These are phyloP conservation scores for Camponotus floridanus DNA, from an alignment of 1,140 invertebrate species.

Conservation along the genomic window DNA sequence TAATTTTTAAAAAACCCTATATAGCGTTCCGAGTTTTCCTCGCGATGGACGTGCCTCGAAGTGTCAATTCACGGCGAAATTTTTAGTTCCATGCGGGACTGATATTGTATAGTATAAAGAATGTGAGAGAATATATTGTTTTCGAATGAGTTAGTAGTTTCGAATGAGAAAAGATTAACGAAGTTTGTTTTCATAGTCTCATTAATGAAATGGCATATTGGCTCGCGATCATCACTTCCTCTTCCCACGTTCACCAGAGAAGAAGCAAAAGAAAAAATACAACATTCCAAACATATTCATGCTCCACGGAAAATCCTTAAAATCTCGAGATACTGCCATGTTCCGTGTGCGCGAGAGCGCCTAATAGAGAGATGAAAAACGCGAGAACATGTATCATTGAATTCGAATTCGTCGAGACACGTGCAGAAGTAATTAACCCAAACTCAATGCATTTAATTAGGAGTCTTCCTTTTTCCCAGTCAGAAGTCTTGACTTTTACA, in stretches of 20 bases:
- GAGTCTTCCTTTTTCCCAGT: not conserved
- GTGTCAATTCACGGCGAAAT: constrained; percentile 43
- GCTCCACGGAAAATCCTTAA: constrained; percentile 66
- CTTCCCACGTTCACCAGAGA: constrained; percentile 68
- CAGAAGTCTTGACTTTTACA: not conserved
- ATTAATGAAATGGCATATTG: constrained; percentile 58
- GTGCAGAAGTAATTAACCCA: constrained; percentile 39
- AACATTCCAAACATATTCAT: constrained; percentile 82
- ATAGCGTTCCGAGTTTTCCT: constrained; percentile 42
- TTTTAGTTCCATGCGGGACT: constrained; percentile 49
- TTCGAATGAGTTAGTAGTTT: constrained; percentile 18
- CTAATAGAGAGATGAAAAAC: not conserved
- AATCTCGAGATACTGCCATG: constrained; percentile 70
- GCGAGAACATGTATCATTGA: constrained; percentile 42
- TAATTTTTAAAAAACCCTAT: not conserved
- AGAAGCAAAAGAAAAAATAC: constrained; percentile 73
- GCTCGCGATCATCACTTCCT: constrained; percentile 59
- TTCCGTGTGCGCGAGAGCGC: constrained; percentile 52
- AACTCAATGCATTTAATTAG: constrained; percentile 59
- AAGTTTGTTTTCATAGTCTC: constrained; percentile 36
- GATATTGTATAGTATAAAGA: constrained; percentile 2
- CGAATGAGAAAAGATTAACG: constrained; percentile 19
- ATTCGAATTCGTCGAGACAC: constrained; percentile 21
- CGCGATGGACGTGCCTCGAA: constrained; percentile 57
- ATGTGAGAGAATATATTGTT: constrained; percentile 33